Conservation (phyloP, 2,113 vertebrate species). For the Zosterops lateralis region DNA sequence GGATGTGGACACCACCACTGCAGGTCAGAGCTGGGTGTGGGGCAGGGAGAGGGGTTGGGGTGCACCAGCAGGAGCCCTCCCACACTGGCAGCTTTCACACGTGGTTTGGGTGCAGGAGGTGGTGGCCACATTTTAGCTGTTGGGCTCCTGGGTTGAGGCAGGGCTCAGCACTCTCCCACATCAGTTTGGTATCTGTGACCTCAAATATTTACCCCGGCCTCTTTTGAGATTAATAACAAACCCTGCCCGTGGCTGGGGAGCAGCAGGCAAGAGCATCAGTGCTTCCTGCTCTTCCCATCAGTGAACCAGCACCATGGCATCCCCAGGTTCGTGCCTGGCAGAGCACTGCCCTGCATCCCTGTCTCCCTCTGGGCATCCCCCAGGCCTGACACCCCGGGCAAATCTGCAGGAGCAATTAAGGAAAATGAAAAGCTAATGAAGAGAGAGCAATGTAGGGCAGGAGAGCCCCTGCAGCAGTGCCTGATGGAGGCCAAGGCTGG, state of each 20-base stretch:
- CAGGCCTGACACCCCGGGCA: background rate
- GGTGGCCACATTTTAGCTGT: background rate
- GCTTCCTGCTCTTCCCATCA: background rate
- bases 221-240: background rate
- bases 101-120: fast-evolving
- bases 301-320: background rate
- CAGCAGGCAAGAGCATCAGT: background rate
- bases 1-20: constrained; percentile 91
- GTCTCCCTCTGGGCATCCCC: background rate
- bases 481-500: background rate
- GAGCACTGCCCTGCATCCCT: background rate
- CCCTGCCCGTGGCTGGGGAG: background rate
- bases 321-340: background rate
- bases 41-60: fast-evolving
- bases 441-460: background rate
- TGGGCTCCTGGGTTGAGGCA: background rate
- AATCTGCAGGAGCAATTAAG: background rate
- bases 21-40: constrained; percentile 75
- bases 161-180: fast-evolving
- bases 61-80: background rate
- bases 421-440: background rate
- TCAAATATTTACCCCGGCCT: background rate
- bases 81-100: background rate
- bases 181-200: fast-evolving
- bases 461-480: background rate